A percentile compares a stretch with the other conserved stretches of the same genome.
Conservation (phyloP, 2,888 invertebrate species). For the Cantharis flavilabris region DNA sequence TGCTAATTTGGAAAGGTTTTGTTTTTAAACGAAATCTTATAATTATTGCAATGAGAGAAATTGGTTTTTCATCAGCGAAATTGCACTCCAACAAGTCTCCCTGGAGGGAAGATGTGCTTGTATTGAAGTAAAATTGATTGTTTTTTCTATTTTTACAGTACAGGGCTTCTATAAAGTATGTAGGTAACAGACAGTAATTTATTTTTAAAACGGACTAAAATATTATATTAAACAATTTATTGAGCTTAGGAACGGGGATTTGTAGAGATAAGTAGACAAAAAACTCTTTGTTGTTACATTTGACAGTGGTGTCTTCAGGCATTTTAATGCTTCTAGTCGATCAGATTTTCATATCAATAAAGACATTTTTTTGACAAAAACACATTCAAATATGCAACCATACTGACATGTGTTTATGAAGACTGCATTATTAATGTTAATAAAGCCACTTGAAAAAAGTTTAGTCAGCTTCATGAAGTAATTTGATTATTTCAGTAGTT, state of each 20-base stretch:
- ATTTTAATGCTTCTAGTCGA: too few species aligned
- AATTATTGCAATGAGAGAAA: neutral
- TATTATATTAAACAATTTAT: neutral
- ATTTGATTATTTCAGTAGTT: too few species aligned
- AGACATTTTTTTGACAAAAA: too few species aligned
- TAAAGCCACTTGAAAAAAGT: too few species aligned
- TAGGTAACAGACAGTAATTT: neutral
- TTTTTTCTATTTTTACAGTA: neutral
- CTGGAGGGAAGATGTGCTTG: neutral
- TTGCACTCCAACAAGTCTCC: neutral
- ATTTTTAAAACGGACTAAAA: neutral
- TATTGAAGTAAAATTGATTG: neutral
- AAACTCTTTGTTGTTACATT: neutral
- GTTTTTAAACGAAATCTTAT: neutral
- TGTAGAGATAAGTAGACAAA: too few species aligned
- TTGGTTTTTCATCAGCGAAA: neutral
- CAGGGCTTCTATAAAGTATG: neutral
- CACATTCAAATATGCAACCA: too few species aligned
- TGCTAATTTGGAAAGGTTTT: neutral
- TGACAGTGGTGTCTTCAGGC: too few species aligned
- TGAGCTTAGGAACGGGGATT: neutral
- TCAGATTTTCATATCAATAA: too few species aligned
- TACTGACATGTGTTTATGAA: too few species aligned
- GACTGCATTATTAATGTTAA: too few species aligned
- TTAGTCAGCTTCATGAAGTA: too few species aligned